Evolutionary conservation across 2,888 invertebrate species (phyloP).

Genomic region (Trachelus stipa): DNA sequence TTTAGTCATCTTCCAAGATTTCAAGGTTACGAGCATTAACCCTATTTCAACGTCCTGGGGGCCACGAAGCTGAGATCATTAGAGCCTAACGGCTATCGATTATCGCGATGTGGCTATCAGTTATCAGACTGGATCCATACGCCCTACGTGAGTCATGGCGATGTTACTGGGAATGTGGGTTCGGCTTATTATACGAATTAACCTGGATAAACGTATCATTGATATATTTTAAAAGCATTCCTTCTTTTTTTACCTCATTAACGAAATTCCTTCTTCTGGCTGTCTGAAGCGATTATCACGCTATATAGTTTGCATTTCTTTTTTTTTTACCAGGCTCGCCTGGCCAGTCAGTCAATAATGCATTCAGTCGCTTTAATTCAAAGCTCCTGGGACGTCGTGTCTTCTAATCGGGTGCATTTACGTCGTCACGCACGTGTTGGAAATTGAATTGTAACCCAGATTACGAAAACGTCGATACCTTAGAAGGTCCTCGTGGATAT

Average conservation of each 20-base stretch:
- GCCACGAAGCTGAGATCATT: background rate
- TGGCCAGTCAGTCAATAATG: background rate
- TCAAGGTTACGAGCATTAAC: background rate
- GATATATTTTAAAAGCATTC: background rate
- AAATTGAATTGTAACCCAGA: conserved; percentile 6
- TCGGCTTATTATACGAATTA: background rate
- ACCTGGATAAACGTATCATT: background rate
- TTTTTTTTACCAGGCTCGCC: background rate
- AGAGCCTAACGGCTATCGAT: background rate
- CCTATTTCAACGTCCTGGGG: background rate
- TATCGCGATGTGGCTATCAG: background rate
- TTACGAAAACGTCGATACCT: conserved; percentile 5
- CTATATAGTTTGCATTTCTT: background rate
- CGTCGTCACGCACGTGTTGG: conserved; percentile 2
- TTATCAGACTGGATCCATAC: background rate
- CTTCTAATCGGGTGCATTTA: background rate
- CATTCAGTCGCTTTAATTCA: background rate
- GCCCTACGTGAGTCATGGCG: background rate
- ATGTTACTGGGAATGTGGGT: background rate
- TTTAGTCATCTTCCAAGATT: background rate
- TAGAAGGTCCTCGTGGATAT: background rate
- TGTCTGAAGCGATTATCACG: background rate
- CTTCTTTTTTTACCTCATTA: background rate
- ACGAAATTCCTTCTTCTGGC: background rate
- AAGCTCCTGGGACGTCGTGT: background rate